Evolutionary conservation across 2,888 invertebrate species (phyloP), one percentile per base, ranked within the genome.

Genomic region (Drosophila borealis): DNA sequence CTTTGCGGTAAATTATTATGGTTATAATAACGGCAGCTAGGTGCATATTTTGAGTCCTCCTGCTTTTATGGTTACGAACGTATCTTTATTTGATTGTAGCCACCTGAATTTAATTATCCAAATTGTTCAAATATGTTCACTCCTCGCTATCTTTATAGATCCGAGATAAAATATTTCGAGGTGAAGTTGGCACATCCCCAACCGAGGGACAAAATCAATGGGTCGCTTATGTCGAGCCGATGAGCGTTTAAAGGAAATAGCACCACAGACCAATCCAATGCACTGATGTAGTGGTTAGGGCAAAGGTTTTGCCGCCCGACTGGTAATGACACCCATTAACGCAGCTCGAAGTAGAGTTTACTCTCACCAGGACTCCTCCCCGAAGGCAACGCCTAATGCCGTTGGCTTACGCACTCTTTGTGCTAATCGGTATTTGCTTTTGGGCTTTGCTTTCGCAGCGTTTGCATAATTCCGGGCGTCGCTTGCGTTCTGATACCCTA

Each of bases 251-350:
- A 39, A 68, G 44, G 41, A 50, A 33, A 64, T 25, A 68, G 67
- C 50, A 21, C 48, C 36, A 29, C 41, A 64, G 50, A 57, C 63
- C 57, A 59, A 44, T 48, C 36, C 65, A 73, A 59, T 6, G 54
- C 39, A 21, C 17, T 37, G 60, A 17, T 17, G 46, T 34, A 39
- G 73, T 59, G 76, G 63, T 70, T 62, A 50, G 62, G 67, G 64
- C 60, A 70, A 75, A 81, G 69, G 69, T 78, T 64, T 72, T 73
- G 65, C 83, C 57, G 65, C 64, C 64, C 72, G 57, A 74, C 67
- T 84, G 80, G 75, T 89, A 87, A 87, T 87, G 89, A 84, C 75
- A 88, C 69, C 82, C 85, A 87, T 87, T 89, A 89, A 76, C 80
- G 74, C 72, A 67, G 74, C 80, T 68, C 69, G 70, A 74, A 74